Evolutionary conservation across 2,888 invertebrate species (phyloP).

Genomic region (Cancer borealis): DNA sequence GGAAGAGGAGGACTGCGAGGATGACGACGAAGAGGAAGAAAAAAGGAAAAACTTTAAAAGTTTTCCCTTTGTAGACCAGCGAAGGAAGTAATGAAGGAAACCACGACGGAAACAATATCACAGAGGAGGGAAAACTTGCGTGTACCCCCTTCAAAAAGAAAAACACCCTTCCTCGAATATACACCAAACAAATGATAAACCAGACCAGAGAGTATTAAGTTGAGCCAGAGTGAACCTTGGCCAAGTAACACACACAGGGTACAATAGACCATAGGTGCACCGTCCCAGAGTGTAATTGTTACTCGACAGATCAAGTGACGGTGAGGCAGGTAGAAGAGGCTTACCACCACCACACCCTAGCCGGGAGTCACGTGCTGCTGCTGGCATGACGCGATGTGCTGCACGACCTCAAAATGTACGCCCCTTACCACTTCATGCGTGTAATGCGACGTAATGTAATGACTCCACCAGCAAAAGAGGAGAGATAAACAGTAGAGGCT

Average conservation of each 20-base stretch:
- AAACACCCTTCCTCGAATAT: background rate
- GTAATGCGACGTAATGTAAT: background rate
- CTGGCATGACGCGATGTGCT: background rate
- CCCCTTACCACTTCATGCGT: background rate
- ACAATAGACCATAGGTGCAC: background rate
- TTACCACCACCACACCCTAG: background rate
- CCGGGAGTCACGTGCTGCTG: slow-evolving; percentile 5
- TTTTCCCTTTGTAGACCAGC: no score
- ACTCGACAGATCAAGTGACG: background rate
- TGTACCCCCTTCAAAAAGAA: background rate
- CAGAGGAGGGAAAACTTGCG: no score
- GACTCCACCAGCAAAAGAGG: background rate
- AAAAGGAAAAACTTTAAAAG: background rate
- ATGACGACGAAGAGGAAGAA: background rate
- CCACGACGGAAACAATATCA: background rate
- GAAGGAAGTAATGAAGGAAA: no score
- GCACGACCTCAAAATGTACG: background rate
- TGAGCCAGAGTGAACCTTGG: background rate
- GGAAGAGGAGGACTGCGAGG: background rate
- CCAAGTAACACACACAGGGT: background rate
- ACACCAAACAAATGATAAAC: background rate
- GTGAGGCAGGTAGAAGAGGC: background rate
- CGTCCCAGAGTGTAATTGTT: background rate
- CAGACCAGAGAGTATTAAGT: background rate
- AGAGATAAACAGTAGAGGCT: background rate